A percentile compares a stretch with the other conserved stretches of the same genome.
Evolutionary conservation across 2,113 vertebrate species (phyloP).

Genomic region (Tricholaema leucomelas): DNA sequence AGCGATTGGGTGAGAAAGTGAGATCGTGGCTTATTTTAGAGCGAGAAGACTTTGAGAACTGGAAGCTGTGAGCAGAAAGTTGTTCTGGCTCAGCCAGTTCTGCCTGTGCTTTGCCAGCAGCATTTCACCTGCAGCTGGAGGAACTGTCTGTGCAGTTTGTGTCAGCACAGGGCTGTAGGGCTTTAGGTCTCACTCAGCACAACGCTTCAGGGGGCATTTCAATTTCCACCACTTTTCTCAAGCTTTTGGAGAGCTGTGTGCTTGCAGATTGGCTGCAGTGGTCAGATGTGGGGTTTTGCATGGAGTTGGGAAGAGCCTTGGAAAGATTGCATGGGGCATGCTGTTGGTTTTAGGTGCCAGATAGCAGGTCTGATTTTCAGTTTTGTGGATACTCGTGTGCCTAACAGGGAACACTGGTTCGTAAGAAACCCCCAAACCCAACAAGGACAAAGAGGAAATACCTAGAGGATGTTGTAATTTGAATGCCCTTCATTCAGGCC

Average conservation of each 20-base stretch:
- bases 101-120: neutral
- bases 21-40: neutral
- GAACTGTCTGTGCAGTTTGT: fast-evolving
- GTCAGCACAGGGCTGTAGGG: neutral
- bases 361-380: neutral
- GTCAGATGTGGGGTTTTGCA: neutral
- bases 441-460: neutral
- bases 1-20: neutral
- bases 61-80: neutral
- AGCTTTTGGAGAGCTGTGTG: neutral
- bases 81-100: fast-evolving
- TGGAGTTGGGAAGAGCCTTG: neutral
- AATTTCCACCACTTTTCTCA: neutral
- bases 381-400: neutral
- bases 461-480: neutral
- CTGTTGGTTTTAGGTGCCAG: neutral
- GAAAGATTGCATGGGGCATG: neutral
- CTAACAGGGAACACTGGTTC: neutral
- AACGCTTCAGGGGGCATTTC: neutral
- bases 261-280: neutral
- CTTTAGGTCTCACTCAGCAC: neutral
- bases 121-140: neutral
- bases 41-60: neutral
- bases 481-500: neutral
- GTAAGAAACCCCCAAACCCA: neutral